Evolutionary conservation across 2,888 invertebrate genomes (phyloP).

Genomic region (Nomada ferruginata): DNA sequence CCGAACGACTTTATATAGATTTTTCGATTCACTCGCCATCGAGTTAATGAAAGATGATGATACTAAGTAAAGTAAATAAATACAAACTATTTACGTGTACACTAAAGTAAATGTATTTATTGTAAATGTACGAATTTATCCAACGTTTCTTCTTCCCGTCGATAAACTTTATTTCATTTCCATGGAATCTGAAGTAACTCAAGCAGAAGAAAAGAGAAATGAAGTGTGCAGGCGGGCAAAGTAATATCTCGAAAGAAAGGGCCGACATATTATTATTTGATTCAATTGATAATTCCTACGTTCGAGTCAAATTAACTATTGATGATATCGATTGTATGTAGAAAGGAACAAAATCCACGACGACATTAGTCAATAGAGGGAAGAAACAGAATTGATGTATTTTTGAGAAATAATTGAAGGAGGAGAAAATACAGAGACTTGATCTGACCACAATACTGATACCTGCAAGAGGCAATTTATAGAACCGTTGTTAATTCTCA

Average conservation of each 20-base stretch:
- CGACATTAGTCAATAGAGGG: constrained; percentile 45
- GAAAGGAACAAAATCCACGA: constrained; percentile 1
- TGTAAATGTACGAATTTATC: constrained; percentile 73
- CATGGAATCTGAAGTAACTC: constrained; percentile 1
- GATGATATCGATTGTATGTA: background rate
- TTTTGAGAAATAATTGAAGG: constrained; percentile 54
- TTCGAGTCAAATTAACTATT: background rate
- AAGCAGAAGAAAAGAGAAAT: background rate
- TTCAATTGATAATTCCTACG: constrained; percentile 32
- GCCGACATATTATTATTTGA: constrained; percentile 26
- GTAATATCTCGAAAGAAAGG: background rate
- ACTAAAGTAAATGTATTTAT: constrained; percentile 76
- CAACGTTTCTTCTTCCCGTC: constrained; percentile 46
- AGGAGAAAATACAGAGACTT: constrained; percentile 55
- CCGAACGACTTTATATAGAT: constrained; percentile 63
- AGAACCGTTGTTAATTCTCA: constrained; percentile 64
- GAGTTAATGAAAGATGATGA: constrained; percentile 57
- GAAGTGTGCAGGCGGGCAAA: background rate
- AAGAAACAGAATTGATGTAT: constrained; percentile 51
- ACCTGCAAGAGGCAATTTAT: constrained; percentile 72
- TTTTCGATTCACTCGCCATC: constrained; percentile 73
- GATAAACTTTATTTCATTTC: constrained; percentile 21
- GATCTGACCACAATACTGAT: constrained; percentile 73
- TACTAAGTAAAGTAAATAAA: constrained; percentile 62
- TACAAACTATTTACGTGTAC: constrained; percentile 64